Base-by-base conservation (phyloP, 2,888 invertebrate species). In the Eremobia ochroleuca region DNA sequence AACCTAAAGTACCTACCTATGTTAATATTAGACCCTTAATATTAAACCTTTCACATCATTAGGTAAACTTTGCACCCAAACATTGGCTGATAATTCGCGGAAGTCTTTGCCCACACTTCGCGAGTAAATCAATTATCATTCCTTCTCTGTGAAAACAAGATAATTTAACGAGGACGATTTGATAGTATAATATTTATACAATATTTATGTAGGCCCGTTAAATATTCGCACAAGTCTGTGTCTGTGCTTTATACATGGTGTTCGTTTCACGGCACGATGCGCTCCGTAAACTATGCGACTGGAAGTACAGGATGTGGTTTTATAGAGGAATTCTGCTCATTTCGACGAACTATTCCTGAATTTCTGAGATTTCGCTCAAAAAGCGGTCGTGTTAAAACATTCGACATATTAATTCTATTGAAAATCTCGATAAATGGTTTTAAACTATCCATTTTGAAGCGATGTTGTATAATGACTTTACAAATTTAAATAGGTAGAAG, bases 221-320 rank as follows among this genome's bases (percentile, higher is more conserved):
- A 79, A 72, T 37, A 69, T 58, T 59, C 40, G 58, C 28, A 25
- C 52, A 83, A 83, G 55, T 70, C 67, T 52, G 37, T 49, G 52
- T 58, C 11, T 75, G n/a, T 66, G 15, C 65, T 76, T 21, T 75
- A 81, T 79, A 77, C 68, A 80, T 65, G 82, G 70, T 87, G 80
- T 79, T 87, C 78, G 70, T 79, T 82, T 85, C 61, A 81, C 76
- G 74, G 77, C 73, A 74, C 82, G 78, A 52, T 83, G 78, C 81
- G 83, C 76, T 80, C 70, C 81, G 61, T 80, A 85, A 87, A 87
- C 82, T 82, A 79, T 82, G 76, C 70, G 65, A 72, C 69, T 73
- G 76, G n/a, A 67, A 77, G 72, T 70, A 74, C 76, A 79, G 78
- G 70, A 80, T 76, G 82, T 77, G 70, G 73, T 83, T 85, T 85